Evolutionary conservation across 1,140 invertebrate genomes (phyloP), one percentile per base, ranked within the genome.

Genomic region (Drosophila ficusphila): DNA sequence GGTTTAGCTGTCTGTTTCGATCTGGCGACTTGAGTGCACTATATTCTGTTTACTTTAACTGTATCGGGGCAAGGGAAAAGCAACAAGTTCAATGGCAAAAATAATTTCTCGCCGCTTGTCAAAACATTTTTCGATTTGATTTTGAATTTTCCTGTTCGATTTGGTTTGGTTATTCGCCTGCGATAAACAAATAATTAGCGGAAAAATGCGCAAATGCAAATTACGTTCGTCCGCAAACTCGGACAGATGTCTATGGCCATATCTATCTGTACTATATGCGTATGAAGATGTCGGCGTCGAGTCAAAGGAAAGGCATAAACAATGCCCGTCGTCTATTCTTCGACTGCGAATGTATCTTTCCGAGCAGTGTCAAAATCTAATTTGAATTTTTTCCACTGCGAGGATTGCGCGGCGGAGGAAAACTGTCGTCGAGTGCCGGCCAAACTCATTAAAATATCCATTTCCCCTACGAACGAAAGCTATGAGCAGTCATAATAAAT

Each of bases 191-290:
- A 68, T 68, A 68, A 68, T 68, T 68, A 68, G 61, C 61, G 27
- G 64, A 33, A 67, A 68, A 68, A 68, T 67, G 64, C 44, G 64
- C 64, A 68, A 67, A 67, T 68, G 44, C 64, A 68, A 67, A 68
- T 52, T 68, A 51, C 62, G 62, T 49, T 21, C 33, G 38, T 49
- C 25, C 25, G 23, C 41, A 9, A 41, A 36, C 21, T 23, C 42
- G 67, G 42, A 67, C 60, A 67, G 11, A 64, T 67, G 60, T 65
- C 33, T 64, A 18, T 61, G 18, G 12, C 3, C 61, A 52, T 67
- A 52, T 68, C 64, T 68, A 51, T 67, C 23, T 38, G 16, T 41
- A 51, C 23, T 27, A 38, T 60, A 19, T 19, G 16, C 25, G 27
- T 41, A 31, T 19, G 21, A 41, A 51, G 62, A 65, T 67, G 64